Evolutionary conservation across 2,113 vertebrate species (phyloP).

Genomic region (Lota lota): DNA sequence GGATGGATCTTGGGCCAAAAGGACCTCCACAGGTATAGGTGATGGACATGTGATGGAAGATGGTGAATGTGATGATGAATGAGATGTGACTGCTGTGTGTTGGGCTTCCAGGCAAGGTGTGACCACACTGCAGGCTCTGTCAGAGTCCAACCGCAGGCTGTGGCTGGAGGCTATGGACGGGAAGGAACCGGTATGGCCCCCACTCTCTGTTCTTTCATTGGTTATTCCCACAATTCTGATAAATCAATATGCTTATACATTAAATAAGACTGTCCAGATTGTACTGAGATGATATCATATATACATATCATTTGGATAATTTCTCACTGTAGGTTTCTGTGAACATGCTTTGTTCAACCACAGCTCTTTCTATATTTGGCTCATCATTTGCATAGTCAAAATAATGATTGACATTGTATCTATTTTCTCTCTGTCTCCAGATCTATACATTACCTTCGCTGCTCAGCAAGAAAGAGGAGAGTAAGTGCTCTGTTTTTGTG

Average conservation of each 20-base stretch:
- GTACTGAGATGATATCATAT: too few species aligned
- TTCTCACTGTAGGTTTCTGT: too few species aligned
- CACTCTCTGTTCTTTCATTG: not conserved
- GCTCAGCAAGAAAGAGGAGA: slow-evolving; percentile 98
- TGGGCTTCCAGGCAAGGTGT: slow-evolving; percentile 81
- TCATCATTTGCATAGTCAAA: not conserved
- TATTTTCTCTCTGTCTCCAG: slow-evolving; percentile 61
- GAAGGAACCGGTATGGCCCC: slow-evolving; percentile 88
- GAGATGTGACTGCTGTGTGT: not conserved
- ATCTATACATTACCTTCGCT: slow-evolving; percentile 95
- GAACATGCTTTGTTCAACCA: too few species aligned
- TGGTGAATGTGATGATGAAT: not conserved
- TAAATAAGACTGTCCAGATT: too few species aligned
- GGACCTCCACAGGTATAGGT: too few species aligned
- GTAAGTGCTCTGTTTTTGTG: slow-evolving; percentile 73
- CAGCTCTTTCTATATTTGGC: too few species aligned
- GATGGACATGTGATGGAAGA: too few species aligned
- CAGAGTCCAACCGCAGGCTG: slow-evolving; percentile 90
- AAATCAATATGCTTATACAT: not conserved
- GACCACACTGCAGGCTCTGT: slow-evolving; percentile 92
- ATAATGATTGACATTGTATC: not conserved
- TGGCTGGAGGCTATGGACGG: slow-evolving; percentile 99
- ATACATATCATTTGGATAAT: too few species aligned
- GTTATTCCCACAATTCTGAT: not conserved
- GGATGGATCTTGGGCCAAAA: too few species aligned